Evolutionary conservation across 2,888 invertebrate genomes (phyloP), one percentile per base, ranked within the genome.

Genomic region (Deroplatys truncata): DNA sequence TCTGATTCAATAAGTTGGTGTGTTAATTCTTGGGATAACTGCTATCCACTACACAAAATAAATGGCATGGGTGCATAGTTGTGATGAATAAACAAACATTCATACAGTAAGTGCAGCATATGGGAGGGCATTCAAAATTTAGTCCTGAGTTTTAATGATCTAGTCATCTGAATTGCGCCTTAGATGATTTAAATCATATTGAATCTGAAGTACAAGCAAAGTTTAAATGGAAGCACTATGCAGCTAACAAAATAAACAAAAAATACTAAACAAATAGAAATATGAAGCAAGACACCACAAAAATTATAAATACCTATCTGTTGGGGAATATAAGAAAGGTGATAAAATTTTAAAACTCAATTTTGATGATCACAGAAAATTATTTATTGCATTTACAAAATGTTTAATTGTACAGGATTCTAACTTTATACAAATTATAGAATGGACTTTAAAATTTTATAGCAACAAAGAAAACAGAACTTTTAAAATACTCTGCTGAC

Each of bases 351-450:
- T 72, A 72, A 72, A 72, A 72, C 56, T 72, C 82, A 87, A 87
- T 87, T 87, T 87, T 20, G 83, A 82, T 87, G 72, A 86, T 82
- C 72, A 88, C 35, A 88, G 49, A 56, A 88, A 72, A 72, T 16
- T 25, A 35, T 88, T 83, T 49, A 72, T 84, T 88, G 84, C 43
- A 31, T 84, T 84, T 28, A 72, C 25, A 28, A 82, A 88, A 88
- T 72, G 84, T n/a, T 28, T 49, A 31, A 28, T n/a, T 56, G n/a
- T 88, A 82, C 56, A 56, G 82, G 25, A 83, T 29, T 28, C 82
- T 82, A 87, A 87, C 82, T 28, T 82, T 28, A 31, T 82, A 87
- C 82, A 87, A 87, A 25, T 87, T 28, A 82, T 56, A 25, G 35
- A 20, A 28, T 10, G 87, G 87, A 87, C 20, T 87, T 72, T 72